phyloP scores from a whole-genome alignment of 2,888 invertebrate genomes.

The Dermolepida albohirtum region DNA sequence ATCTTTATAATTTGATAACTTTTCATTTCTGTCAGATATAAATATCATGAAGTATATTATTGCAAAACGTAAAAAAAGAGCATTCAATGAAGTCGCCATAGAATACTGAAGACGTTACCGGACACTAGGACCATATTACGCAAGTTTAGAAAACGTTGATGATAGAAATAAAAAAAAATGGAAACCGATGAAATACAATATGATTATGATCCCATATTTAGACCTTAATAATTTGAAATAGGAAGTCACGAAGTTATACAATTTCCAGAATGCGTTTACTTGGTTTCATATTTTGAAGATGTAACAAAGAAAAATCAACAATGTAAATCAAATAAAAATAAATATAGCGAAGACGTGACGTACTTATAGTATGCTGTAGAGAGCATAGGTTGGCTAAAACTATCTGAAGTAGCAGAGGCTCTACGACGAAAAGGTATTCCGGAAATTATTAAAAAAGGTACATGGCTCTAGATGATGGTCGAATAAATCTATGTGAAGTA shows the following conservation, averaged over 20 bases:
- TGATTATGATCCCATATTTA: slow-evolving; percentile 20
- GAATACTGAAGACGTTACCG: slow-evolving; percentile 44
- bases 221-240: background rate
- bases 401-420: too few relatives aligned
- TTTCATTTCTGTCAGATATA: background rate
- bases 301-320: background rate
- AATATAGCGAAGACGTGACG: too few relatives aligned
- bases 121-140: slow-evolving; percentile 43
- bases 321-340: background rate
- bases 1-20: background rate
- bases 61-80: slow-evolving; percentile 37
- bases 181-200: slow-evolving; percentile 31
- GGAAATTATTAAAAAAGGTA: too few relatives aligned
- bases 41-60: slow-evolving; percentile 25
- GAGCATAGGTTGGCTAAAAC: too few relatives aligned
- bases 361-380: too few relatives aligned
- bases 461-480: too few relatives aligned
- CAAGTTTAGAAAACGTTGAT: slow-evolving; percentile 43
- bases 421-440: too few relatives aligned
- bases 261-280: too few relatives aligned
- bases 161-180: slow-evolving; percentile 27
- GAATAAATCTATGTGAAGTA: too few relatives aligned
- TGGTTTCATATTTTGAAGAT: too few relatives aligned
- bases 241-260: too few relatives aligned
- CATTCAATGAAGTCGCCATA: slow-evolving; percentile 46